phyloP scores from a whole-genome alignment of 2,888 invertebrate species.

The Rhyacophila evoluta region DNA sequence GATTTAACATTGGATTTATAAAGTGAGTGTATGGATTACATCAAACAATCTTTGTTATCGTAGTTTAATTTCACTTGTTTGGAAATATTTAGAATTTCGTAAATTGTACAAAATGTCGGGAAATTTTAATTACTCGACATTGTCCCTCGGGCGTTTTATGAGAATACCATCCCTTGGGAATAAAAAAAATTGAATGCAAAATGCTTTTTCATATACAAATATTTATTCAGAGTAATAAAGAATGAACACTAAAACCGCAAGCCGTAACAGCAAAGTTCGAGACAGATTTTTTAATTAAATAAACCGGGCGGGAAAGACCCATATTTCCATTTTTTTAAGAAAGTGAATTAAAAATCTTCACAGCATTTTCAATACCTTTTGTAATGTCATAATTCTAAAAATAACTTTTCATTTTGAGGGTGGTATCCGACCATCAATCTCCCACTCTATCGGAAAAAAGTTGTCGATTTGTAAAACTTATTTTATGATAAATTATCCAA shows the following conservation, averaged over 20 bases:
- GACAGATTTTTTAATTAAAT: slow-evolving; percentile 6
- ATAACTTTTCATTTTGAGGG: background rate
- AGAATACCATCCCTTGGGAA: background rate
- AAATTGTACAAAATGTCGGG: background rate
- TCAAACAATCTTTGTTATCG: too few species aligned
- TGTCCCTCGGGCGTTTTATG: background rate
- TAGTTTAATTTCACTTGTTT: background rate
- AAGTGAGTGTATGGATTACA: too few species aligned
- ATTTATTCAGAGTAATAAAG: slow-evolving; percentile 3
- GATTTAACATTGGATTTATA: too few species aligned
- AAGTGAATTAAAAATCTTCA: slow-evolving; percentile 7
- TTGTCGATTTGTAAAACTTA: background rate
- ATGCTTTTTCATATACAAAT: slow-evolving; percentile 12
- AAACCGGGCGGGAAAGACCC: background rate
- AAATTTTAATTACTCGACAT: background rate
- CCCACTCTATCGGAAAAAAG: background rate
- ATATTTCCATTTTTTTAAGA: background rate
- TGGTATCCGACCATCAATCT: background rate
- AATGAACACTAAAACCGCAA: slow-evolving; percentile 2
- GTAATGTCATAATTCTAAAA: background rate
- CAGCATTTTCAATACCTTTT: background rate
- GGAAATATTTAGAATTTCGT: background rate
- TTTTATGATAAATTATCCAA: too few species aligned
- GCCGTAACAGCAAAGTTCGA: background rate
- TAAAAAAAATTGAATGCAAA: background rate